Conservation (phyloP, 2,113 vertebrate genomes). For the Bathybates hornii region DNA sequence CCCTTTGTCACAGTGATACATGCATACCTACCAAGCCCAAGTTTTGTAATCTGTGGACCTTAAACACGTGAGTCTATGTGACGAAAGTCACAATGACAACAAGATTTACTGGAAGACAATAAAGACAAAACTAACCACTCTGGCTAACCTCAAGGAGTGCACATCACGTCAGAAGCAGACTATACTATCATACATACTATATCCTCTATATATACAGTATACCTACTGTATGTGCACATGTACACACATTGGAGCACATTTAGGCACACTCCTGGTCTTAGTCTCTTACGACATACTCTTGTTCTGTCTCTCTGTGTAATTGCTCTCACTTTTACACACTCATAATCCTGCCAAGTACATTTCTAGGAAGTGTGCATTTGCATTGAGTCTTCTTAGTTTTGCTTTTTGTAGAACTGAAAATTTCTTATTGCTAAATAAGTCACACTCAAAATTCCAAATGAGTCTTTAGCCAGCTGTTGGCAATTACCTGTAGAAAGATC, state of each 20-base stretch:
- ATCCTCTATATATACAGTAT: background rate
- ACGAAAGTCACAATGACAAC: conserved; percentile 13
- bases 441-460: background rate
- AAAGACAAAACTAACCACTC: conserved; percentile 24
- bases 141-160: conserved; percentile 46
- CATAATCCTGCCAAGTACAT: background rate
- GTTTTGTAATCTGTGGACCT: background rate
- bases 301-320: background rate
- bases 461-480: background rate
- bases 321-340: background rate
- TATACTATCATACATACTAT: background rate
- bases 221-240: background rate
- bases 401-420: background rate
- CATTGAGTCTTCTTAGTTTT: background rate
- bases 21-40: background rate
- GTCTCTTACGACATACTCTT: background rate
- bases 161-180: background rate
- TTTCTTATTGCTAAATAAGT: background rate
- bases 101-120: conserved; percentile 47
- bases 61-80: background rate
- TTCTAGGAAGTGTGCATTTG: background rate
- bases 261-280: background rate
- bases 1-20: background rate
- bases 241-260: background rate
- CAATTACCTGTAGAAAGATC: background rate